Base-by-base conservation (phyloP, 2,797 vertebrate genomes). In the Salmo trutta region DNA sequence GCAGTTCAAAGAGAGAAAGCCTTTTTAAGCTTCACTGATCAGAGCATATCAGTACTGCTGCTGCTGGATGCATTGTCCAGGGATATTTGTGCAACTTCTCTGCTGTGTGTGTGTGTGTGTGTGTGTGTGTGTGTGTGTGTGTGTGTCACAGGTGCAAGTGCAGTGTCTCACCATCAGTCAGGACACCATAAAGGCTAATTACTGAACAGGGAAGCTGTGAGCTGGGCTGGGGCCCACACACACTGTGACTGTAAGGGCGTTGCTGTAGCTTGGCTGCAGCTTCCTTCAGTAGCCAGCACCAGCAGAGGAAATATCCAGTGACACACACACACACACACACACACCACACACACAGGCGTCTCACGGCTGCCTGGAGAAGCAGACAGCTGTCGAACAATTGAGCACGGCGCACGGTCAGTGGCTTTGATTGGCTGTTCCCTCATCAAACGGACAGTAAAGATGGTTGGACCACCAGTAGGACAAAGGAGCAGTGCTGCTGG, bases 71-170 rank as follows among this genome's bases (percentile, higher is more conserved):
- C 29, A 27, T 6, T 72, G 41, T 47, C 41, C 41, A 47, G 41
- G 41, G 10, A 47, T 47, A 47, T 12, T 47, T 47, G 10, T 47
- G 41, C 41, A 12, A 12, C 10, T 47, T 47, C 10, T 65, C 10
- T 47, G 10, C 41, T 47, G 41, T 47, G 41, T 47, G 41, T 47
- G 7, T 36, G 33, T 36, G 33, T 33, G 31, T 33, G 31, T 33
- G 31, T 33, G 31, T 36, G 33, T 7, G 5, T 36, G 33, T 36
- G 33, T 36, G 33, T 7, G 5, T 36, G 71, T 33, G 71, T 59
- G 29, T 70, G 70, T 69, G 68, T 74, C 83, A 83, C 76, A 85
- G 82, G 80, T 89, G 81, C 80, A 76, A 47, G 41, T 47, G 41
- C 41, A 10, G 79, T 79, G 68, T 83, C 75, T 87, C 71, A 74